Percentiles rank a stretch among this genome's conserved stretches.
Conservation (phyloP, 2,888 invertebrate genomes). For the Eupsilia transversa region DNA sequence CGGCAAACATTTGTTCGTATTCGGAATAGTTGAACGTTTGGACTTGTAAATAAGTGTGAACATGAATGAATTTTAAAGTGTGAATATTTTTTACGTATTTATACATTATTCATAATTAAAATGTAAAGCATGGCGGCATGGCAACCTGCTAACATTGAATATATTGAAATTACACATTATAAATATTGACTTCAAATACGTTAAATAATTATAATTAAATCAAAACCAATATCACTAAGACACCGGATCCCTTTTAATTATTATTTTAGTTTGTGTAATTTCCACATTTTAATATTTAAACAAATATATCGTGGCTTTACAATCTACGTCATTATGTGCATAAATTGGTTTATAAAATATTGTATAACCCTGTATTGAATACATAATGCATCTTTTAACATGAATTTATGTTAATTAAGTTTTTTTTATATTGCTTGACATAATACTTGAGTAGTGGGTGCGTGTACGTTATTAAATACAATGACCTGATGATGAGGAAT, state of each 20-base stretch:
- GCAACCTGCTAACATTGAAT: constrained; percentile 32
- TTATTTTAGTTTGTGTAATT: constrained; percentile 15
- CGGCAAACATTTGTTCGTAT: neutral
- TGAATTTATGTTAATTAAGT: constrained; percentile 23
- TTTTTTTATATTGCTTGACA: constrained; percentile 39
- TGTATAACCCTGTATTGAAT: constrained; percentile 33
- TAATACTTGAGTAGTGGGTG: constrained; percentile 26
- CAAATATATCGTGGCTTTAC: constrained; percentile 23
- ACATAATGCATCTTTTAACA: constrained; percentile 36
- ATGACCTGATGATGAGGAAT: neutral
- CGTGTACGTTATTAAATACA: constrained; percentile 32
- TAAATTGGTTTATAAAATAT: constrained; percentile 43
- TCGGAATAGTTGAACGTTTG: constrained; percentile 8
- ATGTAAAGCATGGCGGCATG: neutral
- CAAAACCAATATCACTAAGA: constrained; percentile 28
- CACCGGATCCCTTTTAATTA: constrained; percentile 21
- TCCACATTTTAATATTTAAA: constrained; percentile 31
- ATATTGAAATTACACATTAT: constrained; percentile 37
- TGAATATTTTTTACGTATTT: constrained; percentile 12
- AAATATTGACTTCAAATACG: constrained; percentile 34
- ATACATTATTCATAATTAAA: constrained; percentile 25
- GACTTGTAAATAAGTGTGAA: constrained; percentile 12
- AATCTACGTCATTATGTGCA: constrained; percentile 21
- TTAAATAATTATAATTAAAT: constrained; percentile 30
- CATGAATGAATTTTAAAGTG: constrained; percentile 27